A percentile compares a stretch with the other conserved stretches of the same genome.
Conservation (phyloP, 2,888 invertebrate species). For the Pseudococcus jackbeardsleyi region DNA sequence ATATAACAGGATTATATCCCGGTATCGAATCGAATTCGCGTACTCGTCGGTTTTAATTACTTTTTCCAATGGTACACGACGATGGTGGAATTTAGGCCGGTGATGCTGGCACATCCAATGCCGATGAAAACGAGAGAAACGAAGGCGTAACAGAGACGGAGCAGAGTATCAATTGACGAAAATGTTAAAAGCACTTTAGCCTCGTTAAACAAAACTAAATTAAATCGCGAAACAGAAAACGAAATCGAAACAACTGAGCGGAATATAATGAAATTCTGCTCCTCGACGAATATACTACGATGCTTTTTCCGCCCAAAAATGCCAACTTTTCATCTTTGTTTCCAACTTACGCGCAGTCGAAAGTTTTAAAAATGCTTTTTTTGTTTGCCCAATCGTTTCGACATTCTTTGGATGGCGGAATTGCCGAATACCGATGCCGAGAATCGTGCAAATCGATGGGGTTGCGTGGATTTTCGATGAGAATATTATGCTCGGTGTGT, state of each 20-base stretch:
- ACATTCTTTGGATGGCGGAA: neutral
- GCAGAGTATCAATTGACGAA: slow-evolving; percentile 9
- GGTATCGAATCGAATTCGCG: neutral
- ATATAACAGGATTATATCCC: neutral
- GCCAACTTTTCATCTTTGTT: slow-evolving; percentile 1
- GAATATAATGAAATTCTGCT: slow-evolving; percentile 6
- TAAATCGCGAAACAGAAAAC: slow-evolving; percentile 10
- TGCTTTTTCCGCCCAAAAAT: neutral
- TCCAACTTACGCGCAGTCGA: slow-evolving; percentile 3
- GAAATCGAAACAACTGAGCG: slow-evolving; percentile 10
- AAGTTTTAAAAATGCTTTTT: slow-evolving; percentile 9
- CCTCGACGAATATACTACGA: neutral
- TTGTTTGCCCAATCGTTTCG: slow-evolving; percentile 10
- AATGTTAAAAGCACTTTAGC: slow-evolving; percentile 9
- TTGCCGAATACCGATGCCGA: neutral
- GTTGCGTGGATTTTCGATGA: neutral
- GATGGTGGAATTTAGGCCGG: neutral
- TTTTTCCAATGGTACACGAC: neutral
- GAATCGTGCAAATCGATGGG: slow-evolving; percentile 5
- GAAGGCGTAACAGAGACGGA: neutral
- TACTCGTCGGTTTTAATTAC: neutral
- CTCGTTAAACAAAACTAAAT: slow-evolving; percentile 10
- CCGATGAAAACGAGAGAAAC: neutral
- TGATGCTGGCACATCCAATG: neutral
- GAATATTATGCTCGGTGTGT: neutral